Evolutionary conservation across 2,797 vertebrate genomes (phyloP), one percentile per base, ranked within the genome.

Genomic region (Rhinogobio ventralis): DNA sequence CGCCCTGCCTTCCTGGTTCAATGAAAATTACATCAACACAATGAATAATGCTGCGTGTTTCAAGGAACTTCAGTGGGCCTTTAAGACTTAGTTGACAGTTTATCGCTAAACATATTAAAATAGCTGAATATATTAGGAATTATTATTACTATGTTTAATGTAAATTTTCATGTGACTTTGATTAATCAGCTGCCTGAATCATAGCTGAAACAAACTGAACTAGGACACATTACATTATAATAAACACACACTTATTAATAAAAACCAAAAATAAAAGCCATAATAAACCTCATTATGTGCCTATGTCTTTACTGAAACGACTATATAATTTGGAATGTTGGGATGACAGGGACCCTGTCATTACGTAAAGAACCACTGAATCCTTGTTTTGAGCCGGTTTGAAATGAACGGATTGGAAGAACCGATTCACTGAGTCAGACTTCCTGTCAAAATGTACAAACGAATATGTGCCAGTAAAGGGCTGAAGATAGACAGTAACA

Each of bases 391-490:
- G 28, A 66, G 11, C 13, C 7, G 53, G n/a, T 60, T 60, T 25
- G 0, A 60, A 25, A 60, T 28, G 6, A 62, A 28, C 5, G 5
- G 3, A 33, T 30, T 7, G 28, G 15, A 33, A 33, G 28, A 66
- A 66, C 64, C 9, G 17, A 67, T 33, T 67, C 64, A 67, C 28
- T 33, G 17, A 67, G 15, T 67, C 25, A 28, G 60, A 62, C 1
- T 33, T 67, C 9, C 64, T 4, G 2, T 62, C 55, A 78, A 72
- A 75, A 85, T 76, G 14, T 55, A 28, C 64, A 42, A 75, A 66
- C 20, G 82, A 81, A 88, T 89, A 90, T 87, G 88, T 91, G 91
- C 89, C 87, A 89, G 88, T 30, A 88, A 89, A 89, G 86, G 85
- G 87, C 83, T 87, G 86, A 90, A 89, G 87, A 82, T 77, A 89